Conservation (phyloP, 2,888 invertebrate genomes). For the Trileptium ribeirensis region DNA sequence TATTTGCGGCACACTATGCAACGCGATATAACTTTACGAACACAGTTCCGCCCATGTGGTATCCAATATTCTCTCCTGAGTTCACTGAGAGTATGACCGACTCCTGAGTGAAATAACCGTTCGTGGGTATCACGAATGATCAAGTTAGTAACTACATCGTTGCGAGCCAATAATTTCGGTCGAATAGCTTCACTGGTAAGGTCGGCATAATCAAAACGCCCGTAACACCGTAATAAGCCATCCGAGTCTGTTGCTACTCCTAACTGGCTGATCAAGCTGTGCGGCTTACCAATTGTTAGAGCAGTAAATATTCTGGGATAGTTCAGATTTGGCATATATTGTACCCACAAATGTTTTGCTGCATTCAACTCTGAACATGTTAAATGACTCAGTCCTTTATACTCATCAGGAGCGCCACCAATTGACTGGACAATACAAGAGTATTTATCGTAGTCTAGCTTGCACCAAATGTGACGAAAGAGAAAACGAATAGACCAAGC, state of each 20-base stretch:
- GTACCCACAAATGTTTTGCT: no score
- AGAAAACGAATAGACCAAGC: no score
- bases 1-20: background rate
- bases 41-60: background rate
- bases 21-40: background rate
- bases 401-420: no score
- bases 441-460: no score
- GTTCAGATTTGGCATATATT: no score
- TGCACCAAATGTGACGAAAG: no score
- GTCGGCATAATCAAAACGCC: background rate
- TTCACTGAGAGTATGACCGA: background rate
- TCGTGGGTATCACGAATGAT: background rate
- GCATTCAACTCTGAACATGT: no score
- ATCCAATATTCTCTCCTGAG: constrained; percentile 7
- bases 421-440: no score
- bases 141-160: background rate
- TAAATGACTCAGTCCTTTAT: no score
- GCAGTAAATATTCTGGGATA: no score
- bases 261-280: background rate
- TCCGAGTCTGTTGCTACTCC: background rate
- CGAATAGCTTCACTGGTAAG: background rate
- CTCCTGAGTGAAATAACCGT: background rate
- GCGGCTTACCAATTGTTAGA: no score
- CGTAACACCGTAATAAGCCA: background rate
- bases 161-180: background rate